Base-by-base conservation (phyloP, 1,140 invertebrate genomes). In the Anastatus disparis region DNA sequence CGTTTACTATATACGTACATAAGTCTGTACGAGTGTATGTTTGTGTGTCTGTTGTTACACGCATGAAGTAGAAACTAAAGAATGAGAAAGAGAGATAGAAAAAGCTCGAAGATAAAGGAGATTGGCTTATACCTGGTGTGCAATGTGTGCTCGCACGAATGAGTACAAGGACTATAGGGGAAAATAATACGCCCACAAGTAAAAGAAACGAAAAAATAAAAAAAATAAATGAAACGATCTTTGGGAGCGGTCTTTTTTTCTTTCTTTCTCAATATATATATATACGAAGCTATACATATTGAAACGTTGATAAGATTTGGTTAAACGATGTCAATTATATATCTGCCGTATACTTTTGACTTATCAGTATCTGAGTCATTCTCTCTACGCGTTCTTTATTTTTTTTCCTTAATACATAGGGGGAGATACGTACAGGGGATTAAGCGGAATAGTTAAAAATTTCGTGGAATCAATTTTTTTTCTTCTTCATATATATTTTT, bases 391-490 rank as follows among this genome's bases (percentile, higher is more conserved):
- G n/a, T 55, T 55, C 35, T 29, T 1, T 20, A 9, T 20, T 1
- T 35, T 55, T 55, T 35, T 29, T 35, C 53, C 12, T 35, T 35
- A 53, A 29, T 53, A 26, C 24, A 13, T 35, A 6, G 10, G 31
- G 31, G 31, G 31, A 35, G 31, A 35, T 35, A n/a, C n/a, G n/a
- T 35, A 35, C 31, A 6, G 10, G n/a, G 31, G 31, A 35, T 35
- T n/a, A 35, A 35, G 31, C 35, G 22, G 20, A 13, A 20, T 29
- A 61, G n/a, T 24, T 50, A 1, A 15, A n/a, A 38, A 22, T 68
- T 68, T 68, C 65, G 42, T 8, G 29, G 65, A 68, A 68, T 59
- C 44, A 55, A 59, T 58, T 48, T 58, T 58, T 50, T 67, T 58
- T 40, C n/a, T n/a, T n/a, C n/a, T n/a, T n/a, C n/a, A n/a, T n/a